Evolutionary conservation across 2,888 invertebrate genomes (phyloP).

Genomic region (Dolomedes plantarius): DNA sequence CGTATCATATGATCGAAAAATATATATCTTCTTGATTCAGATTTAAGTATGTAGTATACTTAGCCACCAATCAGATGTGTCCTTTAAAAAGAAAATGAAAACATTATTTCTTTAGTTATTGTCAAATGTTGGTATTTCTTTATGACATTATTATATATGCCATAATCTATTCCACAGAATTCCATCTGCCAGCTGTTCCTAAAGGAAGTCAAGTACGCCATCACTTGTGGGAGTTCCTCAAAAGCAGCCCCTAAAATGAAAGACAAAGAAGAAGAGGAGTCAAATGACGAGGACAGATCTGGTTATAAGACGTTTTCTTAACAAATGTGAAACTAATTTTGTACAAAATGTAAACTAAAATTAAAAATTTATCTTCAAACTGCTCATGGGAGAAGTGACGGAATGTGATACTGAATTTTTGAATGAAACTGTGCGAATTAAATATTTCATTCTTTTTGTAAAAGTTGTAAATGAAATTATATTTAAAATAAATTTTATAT

Average conservation of each 20-base stretch:
- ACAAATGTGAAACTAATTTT: background rate
- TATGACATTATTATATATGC: background rate
- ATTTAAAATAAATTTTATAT: background rate
- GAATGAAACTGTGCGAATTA: no score
- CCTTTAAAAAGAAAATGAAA: no score
- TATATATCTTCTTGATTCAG: no score
- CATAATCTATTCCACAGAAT: slow-evolving; percentile 31
- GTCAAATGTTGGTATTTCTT: no score
- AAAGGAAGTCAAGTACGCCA: slow-evolving; percentile 51
- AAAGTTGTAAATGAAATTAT: background rate
- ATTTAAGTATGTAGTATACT: no score
- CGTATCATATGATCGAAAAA: no score
- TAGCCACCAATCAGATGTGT: no score
- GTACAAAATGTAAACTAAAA: background rate
- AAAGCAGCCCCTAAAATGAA: slow-evolving; percentile 61
- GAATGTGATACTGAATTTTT: background rate
- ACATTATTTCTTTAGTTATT: no score
- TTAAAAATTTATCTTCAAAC: background rate
- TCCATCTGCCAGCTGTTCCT: slow-evolving; percentile 52
- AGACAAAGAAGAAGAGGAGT: slow-evolving; percentile 1
- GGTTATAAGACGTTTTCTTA: slow-evolving; percentile 54
- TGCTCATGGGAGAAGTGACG: background rate
- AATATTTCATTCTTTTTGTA: background rate
- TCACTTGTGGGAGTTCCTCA: slow-evolving; percentile 64
- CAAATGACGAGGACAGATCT: background rate